Evolutionary conservation across 2,113 vertebrate species (phyloP).

Genomic region (Protobothrops mucrosquamatus): DNA sequence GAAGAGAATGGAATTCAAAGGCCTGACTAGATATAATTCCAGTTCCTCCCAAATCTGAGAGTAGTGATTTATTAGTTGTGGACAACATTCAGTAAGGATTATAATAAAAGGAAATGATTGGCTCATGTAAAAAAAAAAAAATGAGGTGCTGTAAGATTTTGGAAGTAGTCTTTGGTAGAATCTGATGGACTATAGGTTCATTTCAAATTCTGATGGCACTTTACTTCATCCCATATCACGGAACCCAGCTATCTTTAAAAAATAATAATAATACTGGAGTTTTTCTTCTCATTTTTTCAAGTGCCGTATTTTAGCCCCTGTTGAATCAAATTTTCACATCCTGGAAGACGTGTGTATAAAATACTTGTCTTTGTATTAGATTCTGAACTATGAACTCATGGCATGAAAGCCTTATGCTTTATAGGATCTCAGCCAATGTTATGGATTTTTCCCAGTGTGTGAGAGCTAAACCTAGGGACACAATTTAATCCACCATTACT

Average conservation of each 20-base stretch:
- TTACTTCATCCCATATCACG: background rate
- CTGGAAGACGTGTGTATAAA: background rate
- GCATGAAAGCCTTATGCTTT: background rate
- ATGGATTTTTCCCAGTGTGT: background rate
- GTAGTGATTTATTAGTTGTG: background rate
- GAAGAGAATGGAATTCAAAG: background rate
- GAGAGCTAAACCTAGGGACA: background rate
- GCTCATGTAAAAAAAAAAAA: background rate
- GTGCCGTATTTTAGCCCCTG: background rate
- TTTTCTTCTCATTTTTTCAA: background rate
- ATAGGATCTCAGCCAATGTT: background rate
- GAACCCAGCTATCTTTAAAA: background rate
- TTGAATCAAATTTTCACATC: background rate
- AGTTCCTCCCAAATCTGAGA: background rate
- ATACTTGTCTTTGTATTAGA: background rate
- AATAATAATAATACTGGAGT: background rate
- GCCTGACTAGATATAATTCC: background rate
- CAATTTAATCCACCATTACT: background rate
- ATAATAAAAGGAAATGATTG: background rate
- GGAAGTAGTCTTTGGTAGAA: background rate
- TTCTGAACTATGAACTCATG: background rate
- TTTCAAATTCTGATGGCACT: background rate
- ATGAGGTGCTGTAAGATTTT: background rate
- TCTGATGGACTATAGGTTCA: background rate
- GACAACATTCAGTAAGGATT: background rate